phyloP scores from a whole-genome alignment of 2,113 vertebrate species.

The Plecotus auritus region DNA sequence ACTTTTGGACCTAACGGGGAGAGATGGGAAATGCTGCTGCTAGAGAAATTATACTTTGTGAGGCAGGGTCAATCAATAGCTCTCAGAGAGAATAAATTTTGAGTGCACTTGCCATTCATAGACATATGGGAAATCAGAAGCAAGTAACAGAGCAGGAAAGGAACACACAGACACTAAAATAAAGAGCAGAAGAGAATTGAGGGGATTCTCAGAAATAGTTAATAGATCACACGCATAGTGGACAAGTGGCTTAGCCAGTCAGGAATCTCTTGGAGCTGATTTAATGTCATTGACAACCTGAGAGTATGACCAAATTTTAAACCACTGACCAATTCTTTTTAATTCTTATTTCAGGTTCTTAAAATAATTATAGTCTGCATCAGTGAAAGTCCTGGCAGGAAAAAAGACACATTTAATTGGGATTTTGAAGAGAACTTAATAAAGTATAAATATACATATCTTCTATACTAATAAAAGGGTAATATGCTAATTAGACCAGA shows the following conservation, averaged over 20 bases:
- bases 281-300: neutral
- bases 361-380: neutral
- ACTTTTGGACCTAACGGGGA: neutral
- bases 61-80: neutral
- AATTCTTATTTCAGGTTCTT: neutral
- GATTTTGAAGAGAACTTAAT: neutral
- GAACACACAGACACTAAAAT: neutral
- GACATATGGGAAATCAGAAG: constrained; percentile 24
- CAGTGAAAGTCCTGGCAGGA: neutral
- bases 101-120: neutral
- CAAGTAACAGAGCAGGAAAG: neutral
- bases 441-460: neutral
- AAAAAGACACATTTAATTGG: neutral
- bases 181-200: neutral
- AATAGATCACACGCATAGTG: neutral
- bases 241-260: neutral
- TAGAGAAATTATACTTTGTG: neutral
- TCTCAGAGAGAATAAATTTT: neutral
- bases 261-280: neutral
- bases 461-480: too few species aligned
- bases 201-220: constrained; percentile 23
- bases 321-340: neutral
- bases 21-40: neutral
- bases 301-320: neutral
- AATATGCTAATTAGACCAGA: too few species aligned